A percentile compares a stretch with the other conserved stretches of the same genome.
Evolutionary conservation across 2,113 vertebrate genomes (phyloP).

Genomic region (Dipodomys ordii): DNA sequence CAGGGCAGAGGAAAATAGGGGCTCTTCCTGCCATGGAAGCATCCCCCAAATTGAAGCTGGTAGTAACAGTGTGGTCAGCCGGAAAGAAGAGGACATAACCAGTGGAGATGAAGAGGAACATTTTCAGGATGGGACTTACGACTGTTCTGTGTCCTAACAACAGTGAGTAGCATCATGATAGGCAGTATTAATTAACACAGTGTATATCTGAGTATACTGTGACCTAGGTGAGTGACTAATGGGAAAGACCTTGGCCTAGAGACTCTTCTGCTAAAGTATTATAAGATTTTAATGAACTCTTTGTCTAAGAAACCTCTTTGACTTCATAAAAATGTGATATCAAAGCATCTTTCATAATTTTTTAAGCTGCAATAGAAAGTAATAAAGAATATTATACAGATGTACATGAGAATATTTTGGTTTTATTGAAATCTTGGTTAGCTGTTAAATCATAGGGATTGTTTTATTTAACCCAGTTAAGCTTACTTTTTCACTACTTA

Average conservation of each 20-base stretch:
- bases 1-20: constrained; percentile 91
- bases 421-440: constrained; percentile 67
- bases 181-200: constrained; percentile 65
- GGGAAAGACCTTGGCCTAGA: constrained; percentile 56
- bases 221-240: constrained; percentile 37
- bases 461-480: constrained; percentile 28
- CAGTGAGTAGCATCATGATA: neutral
- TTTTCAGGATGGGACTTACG: constrained; percentile 93
- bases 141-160: constrained; percentile 94
- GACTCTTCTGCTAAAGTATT: constrained; percentile 60
- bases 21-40: constrained; percentile 83
- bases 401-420: constrained; percentile 64
- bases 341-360: constrained; percentile 66
- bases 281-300: constrained; percentile 69
- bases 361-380: constrained; percentile 72
- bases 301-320: constrained; percentile 63
- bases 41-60: constrained; percentile 88
- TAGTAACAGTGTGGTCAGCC: constrained; percentile 60
- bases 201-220: constrained; percentile 58
- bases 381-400: constrained; percentile 68
- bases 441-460: constrained; percentile 45
- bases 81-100: constrained; percentile 88
- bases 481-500: constrained; percentile 73
- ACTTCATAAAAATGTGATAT: constrained; percentile 78
- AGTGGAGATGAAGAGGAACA: constrained; percentile 88